Conservation (phyloP, 2,888 invertebrate species). For the Orthosia incerta region DNA sequence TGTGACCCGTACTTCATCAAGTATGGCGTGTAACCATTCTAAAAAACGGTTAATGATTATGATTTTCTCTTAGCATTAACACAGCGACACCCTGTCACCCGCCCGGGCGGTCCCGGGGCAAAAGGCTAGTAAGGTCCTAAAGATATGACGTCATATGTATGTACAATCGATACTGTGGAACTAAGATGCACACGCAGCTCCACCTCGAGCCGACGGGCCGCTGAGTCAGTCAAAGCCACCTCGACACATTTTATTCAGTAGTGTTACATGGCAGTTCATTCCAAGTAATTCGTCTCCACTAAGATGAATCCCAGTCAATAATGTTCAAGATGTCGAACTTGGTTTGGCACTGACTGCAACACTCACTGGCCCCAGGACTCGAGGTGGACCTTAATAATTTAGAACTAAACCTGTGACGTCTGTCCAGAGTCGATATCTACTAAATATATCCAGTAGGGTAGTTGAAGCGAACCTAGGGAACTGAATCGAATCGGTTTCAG, state of each 20-base stretch:
- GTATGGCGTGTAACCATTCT: constrained; percentile 69
- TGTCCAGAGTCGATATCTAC: constrained; percentile 55
- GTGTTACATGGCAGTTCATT: constrained; percentile 36
- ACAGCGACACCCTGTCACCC: constrained; percentile 91
- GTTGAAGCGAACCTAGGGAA: constrained; percentile 50
- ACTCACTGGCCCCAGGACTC: constrained; percentile 40
- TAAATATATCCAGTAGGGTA: constrained; percentile 54
- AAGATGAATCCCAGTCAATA: constrained; percentile 38
- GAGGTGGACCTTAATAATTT: constrained; percentile 55
- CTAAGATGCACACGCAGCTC: constrained; percentile 67
- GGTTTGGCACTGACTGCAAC: constrained; percentile 8
- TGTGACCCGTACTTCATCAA: constrained; percentile 48
- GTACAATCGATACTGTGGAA: constrained; percentile 81
- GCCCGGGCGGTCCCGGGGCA: constrained; percentile 88
- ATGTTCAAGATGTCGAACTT: constrained; percentile 29
- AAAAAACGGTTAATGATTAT: constrained; percentile 83
- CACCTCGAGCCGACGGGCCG: constrained; percentile 67
- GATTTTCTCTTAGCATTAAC: constrained; percentile 87
- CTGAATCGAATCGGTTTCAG: constrained; percentile 47
- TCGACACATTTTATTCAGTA: constrained; percentile 14
- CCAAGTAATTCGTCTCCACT: constrained; percentile 52
- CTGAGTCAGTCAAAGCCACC: neutral
- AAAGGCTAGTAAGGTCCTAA: constrained; percentile 91
- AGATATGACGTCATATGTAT: constrained; percentile 89
- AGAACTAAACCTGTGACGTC: constrained; percentile 61